phyloP scores from a whole-genome alignment of 1,140 invertebrate genomes.

The Rhagoletis pomonella region DNA sequence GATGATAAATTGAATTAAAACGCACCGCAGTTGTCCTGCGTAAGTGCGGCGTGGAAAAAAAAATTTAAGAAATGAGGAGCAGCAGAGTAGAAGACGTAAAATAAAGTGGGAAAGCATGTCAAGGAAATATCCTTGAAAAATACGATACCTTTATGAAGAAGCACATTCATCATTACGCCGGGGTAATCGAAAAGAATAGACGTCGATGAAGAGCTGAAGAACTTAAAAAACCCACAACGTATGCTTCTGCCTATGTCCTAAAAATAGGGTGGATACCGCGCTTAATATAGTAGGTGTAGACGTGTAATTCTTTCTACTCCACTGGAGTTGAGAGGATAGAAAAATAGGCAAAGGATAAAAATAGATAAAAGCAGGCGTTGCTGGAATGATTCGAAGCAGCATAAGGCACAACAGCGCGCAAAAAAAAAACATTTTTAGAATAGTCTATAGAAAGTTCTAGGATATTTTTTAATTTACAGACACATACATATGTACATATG shows the following conservation, averaged over 20 bases:
- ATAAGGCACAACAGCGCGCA: not conserved
- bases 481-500: not conserved
- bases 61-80: not conserved
- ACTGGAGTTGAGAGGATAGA: not conserved
- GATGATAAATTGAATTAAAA: slow-evolving; percentile 50
- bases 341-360: not conserved
- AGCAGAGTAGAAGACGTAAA: not conserved
- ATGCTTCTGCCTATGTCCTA: not conserved
- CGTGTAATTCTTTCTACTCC: slow-evolving; percentile 31
- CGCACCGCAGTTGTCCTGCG: not conserved
- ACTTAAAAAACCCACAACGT: not conserved
- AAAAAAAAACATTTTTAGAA: slow-evolving; percentile 9
- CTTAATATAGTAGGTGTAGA: slow-evolving; percentile 41
- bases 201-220: not conserved
- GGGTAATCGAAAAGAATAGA: slow-evolving; percentile 28
- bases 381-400: not conserved
- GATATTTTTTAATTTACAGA: not conserved
- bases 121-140: slow-evolving; percentile 7
- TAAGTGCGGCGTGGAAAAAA: not conserved
- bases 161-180: slow-evolving; percentile 34
- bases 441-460: not conserved
- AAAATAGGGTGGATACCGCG: slow-evolving; percentile 21
- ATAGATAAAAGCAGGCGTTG: slow-evolving; percentile 43
- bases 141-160: slow-evolving; percentile 20
- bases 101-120: not conserved